These are phyloP conservation scores for Agrochola macilenta DNA, from an alignment of 2,888 invertebrate species.

Conservation along the genomic window DNA sequence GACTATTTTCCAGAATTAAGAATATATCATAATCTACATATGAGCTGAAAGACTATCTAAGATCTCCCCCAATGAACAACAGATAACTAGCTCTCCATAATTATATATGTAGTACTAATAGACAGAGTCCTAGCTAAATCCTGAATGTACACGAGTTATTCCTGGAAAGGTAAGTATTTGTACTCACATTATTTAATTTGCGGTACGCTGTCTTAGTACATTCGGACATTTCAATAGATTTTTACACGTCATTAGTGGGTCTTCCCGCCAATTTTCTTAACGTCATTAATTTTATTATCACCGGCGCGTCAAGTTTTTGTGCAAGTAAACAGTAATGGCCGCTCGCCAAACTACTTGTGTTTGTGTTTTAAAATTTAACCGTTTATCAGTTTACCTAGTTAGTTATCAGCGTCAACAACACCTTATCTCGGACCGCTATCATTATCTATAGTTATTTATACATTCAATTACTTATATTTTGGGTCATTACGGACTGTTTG, in stretches of 20 bases:
- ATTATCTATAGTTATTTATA: constrained; percentile 75
- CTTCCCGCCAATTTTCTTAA: constrained; percentile 35
- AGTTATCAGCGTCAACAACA: constrained; percentile 84
- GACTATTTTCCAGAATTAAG: background rate
- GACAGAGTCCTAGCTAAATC: background rate
- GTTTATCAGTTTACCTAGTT: constrained; percentile 78
- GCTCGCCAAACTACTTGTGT: constrained; percentile 45
- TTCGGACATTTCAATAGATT: constrained; percentile 7
- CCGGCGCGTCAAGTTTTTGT: constrained; percentile 25
- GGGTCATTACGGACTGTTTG: constrained; percentile 76
- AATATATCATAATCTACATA: background rate
- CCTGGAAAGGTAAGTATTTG: background rate
- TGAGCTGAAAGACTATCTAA: too few species aligned
- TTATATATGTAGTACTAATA: background rate
- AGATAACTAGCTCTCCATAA: background rate
- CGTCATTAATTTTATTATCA: constrained; percentile 7
- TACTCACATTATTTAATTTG: background rate
- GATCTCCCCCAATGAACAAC: background rate
- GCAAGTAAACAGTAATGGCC: constrained; percentile 45
- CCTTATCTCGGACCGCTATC: constrained; percentile 78
- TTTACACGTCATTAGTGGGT: background rate
- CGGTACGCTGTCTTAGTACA: background rate
- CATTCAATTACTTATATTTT: constrained; percentile 75
- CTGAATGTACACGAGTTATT: background rate
- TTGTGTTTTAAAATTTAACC: constrained; percentile 63